Evolutionary conservation across 2,888 invertebrate genomes (phyloP).

Genomic region (Tanypteryx hageni): DNA sequence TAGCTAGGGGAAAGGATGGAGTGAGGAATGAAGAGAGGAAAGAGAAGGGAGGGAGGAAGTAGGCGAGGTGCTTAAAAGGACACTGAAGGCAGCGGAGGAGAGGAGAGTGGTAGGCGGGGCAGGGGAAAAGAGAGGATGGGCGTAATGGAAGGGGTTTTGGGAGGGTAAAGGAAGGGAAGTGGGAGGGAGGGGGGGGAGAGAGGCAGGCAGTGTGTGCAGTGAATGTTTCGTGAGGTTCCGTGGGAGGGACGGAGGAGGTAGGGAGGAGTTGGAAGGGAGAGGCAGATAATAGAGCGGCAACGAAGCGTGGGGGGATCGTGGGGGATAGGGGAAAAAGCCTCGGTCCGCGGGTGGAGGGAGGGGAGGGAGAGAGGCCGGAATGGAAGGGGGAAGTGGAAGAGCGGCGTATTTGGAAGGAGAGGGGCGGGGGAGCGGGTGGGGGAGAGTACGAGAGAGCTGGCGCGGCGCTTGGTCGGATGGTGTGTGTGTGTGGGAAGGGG

Average conservation of each 20-base stretch:
- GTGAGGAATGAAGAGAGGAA: slow-evolving; percentile 64
- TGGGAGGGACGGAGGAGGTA: background rate
- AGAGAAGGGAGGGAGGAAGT: slow-evolving; percentile 46
- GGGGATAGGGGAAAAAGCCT: background rate
- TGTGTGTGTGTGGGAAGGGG: slow-evolving; percentile 10
- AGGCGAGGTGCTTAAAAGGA: slow-evolving; percentile 65
- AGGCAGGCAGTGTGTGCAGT: slow-evolving; percentile 65
- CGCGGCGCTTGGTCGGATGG: slow-evolving; percentile 36
- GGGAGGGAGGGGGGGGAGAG: slow-evolving; percentile 38
- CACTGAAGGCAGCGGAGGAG: slow-evolving; percentile 71
- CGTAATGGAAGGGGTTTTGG: slow-evolving; percentile 66
- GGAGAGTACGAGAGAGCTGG: background rate
- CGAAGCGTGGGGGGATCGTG: background rate
- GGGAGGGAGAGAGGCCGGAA: background rate
- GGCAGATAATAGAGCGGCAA: slow-evolving; percentile 31
- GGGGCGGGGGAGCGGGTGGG: too few relatives aligned
- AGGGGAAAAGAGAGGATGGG: slow-evolving; percentile 71
- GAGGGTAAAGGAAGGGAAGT: slow-evolving; percentile 60
- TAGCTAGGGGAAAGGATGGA: background rate
- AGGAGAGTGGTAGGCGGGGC: slow-evolving; percentile 72
- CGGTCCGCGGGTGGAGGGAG: too few relatives aligned
- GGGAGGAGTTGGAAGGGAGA: background rate
- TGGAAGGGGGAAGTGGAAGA: background rate
- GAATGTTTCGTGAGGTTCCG: slow-evolving; percentile 64
- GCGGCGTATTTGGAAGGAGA: background rate